These are phyloP conservation scores for Tetragonula carbonaria DNA, from an alignment of 2,888 invertebrate species.

Conservation along the genomic window DNA sequence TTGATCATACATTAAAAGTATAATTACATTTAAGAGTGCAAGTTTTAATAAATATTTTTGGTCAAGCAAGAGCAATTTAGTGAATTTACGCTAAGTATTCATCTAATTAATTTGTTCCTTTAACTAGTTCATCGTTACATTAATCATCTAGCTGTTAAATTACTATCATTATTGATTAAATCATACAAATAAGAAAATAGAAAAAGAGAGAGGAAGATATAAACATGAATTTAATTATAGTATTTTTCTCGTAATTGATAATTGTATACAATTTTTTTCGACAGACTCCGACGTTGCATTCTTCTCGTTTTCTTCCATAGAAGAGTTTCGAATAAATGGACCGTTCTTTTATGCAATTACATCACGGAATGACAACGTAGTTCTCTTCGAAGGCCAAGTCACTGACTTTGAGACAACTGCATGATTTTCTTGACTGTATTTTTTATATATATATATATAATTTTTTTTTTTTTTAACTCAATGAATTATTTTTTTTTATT, in stretches of 20 bases:
- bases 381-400: constrained; percentile 56
- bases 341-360: constrained; percentile 72
- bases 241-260: not conserved
- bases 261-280: constrained; percentile 29
- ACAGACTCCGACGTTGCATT: constrained; percentile 31
- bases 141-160: not conserved
- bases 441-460: not conserved
- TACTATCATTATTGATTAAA: not conserved
- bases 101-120: not conserved
- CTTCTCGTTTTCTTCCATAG: constrained; percentile 46
- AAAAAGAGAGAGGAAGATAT: constrained; percentile 18
- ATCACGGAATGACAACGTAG: constrained; percentile 21
- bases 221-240: not conserved
- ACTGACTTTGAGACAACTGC: constrained; percentile 25
- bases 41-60: not conserved
- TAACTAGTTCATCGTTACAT: not conserved
- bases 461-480: not conserved
- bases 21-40: not conserved
- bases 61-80: not conserved
- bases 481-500: not conserved
- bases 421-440: constrained; percentile 13
- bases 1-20: not conserved
- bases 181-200: not conserved
- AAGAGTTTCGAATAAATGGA: constrained; percentile 73
- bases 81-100: not conserved